These are phyloP conservation scores for Entomobrya proxima DNA, from an alignment of 2,888 invertebrate species.

Conservation along the genomic window DNA sequence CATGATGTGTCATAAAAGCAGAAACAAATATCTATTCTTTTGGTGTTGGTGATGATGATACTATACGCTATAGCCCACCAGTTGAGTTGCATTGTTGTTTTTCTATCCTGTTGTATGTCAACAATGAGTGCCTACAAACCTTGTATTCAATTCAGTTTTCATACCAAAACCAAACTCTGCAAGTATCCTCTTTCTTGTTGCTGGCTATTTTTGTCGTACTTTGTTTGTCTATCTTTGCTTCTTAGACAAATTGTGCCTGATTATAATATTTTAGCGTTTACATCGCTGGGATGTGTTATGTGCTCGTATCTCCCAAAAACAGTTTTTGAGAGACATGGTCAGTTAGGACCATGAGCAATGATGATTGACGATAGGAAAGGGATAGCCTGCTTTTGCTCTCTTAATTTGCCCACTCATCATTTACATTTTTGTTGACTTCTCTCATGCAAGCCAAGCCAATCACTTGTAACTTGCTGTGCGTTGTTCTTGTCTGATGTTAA, in stretches of 20 bases:
- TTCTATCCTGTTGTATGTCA: background rate
- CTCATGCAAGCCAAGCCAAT: too few relatives aligned
- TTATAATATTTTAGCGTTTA: background rate
- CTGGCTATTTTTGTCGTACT: background rate
- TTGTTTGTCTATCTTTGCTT: too few relatives aligned
- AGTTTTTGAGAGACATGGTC: constrained; percentile 16
- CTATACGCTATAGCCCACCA: too few relatives aligned
- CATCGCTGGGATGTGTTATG: background rate
- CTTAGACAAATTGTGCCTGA: too few relatives aligned
- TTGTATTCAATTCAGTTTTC: constrained; percentile 6
- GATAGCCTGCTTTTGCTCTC: background rate
- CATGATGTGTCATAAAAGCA: background rate
- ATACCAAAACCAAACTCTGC: background rate
- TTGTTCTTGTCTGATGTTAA: too few relatives aligned
- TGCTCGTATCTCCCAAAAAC: background rate
- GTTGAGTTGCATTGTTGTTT: background rate
- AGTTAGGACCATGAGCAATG: constrained; percentile 5
- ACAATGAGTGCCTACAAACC: constrained; percentile 8
- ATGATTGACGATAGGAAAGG: background rate
- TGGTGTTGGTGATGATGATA: background rate
- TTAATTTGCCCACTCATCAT: background rate
- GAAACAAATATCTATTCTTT: background rate
- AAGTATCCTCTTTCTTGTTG: background rate
- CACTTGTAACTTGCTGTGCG: too few relatives aligned
- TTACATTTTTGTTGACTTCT: too few relatives aligned